Base-by-base conservation (phyloP, 2,888 invertebrate genomes). In the Meiosimyza decipiens region DNA sequence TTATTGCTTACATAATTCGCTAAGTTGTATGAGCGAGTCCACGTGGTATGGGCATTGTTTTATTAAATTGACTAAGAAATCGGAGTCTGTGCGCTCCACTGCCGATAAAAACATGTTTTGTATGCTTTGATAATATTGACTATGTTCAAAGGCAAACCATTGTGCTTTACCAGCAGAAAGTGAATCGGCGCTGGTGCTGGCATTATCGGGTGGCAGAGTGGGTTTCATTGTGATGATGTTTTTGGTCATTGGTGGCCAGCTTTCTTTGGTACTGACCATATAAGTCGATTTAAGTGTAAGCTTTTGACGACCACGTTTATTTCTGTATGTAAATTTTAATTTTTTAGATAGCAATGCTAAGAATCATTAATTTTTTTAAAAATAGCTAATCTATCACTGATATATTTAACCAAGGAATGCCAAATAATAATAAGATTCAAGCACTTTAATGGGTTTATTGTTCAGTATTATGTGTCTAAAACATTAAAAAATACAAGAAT, bases 11-110 rank as follows among this genome's bases (percentile, higher is more conserved):
- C 93, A 94, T 67, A 95, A 89, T 84, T 95, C 95, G 71, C 94
- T 93, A 57, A 95, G 86, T 84, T 95, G 95, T 71, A 95, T 90
- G 67, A 95, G 87, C 1, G 93, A 90, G 84, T 95, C 95, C 52
- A 95, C 91, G 81, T 96, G 95, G 82, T 93, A 94, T 0, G 94
- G 93, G 84, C 94, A 91, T 49, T 90, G 88, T 79, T 93, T 91
- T 66, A 94, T 89, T 73, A 95, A 90, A 75, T 90, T 93, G 77
- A 93, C 91, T 77, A 95, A 91, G 83, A 92, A 92, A 80, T 94
- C 92, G 0, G 94, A 93, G 85, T 94, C 91, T 66, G 92, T 89
- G 78, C 92, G 92, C 82, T 95, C 94, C 4, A 95, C 93, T 51
- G 94, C 94, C 76, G 92, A 90, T 66, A 93, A 88, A 86, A 95